Evolutionary conservation across 2,113 vertebrate genomes (phyloP), one percentile per base, ranked within the genome.

Genomic region (Herpetotheres cachinnans): DNA sequence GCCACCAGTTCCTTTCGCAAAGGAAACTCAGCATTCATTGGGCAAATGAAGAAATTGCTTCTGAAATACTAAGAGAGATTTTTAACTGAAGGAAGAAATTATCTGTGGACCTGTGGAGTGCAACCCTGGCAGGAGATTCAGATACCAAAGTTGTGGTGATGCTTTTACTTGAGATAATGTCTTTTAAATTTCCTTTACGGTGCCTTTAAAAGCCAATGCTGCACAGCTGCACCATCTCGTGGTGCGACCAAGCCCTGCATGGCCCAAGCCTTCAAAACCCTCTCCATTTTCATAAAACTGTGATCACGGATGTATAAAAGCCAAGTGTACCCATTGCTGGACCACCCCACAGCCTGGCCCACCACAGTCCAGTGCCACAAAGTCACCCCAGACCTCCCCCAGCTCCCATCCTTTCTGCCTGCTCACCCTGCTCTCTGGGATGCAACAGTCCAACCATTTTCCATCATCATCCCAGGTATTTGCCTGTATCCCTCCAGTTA

Each of bases 151-250:
- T 8, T 22, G 26, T 4, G 55, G 29, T 1, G 84, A 69, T 34
- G 77, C 19, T 52, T 55, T 72, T 2, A 15, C 16, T 32, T 2
- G n/a, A 61, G 61, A 52, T 3, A 24, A 42, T 0, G 12, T 1
- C 46, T 34, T 30, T 27, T 3, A 3, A 17, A 58, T 72, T 22
- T 16, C 47, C 49, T 6, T 69, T 0, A 2, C 3, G 81, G 74
- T 0, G 16, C 89, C 89, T 96, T 88, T 92, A 63, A 92, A 83
- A 71, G 80, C 69, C 90, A 93, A 10, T 4, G 2, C 91, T 96
- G 94, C 80, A 5, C 95, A 71, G 95, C 81, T 91, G 95, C 95
- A 77, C 97, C 97, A 97, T 56, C 97, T 97, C 87, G 95, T 96
- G 96, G 97, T 80, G 74, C 1, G 15, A 65, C 38, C 72, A 19